phyloP scores from a whole-genome alignment of 2,797 vertebrate species.

The Sebastes itinus region DNA sequence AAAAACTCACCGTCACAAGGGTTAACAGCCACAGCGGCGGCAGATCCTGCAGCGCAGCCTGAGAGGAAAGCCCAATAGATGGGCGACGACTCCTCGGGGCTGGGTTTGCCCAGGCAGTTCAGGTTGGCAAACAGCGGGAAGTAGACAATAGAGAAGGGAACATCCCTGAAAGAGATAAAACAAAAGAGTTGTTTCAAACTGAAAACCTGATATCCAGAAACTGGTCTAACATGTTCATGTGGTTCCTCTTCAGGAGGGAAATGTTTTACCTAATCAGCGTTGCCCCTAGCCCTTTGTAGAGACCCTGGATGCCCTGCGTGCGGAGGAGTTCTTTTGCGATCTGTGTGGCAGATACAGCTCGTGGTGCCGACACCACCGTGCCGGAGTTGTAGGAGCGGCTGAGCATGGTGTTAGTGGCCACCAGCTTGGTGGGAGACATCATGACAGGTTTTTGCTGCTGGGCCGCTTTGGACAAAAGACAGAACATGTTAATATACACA shows the following conservation, averaged over 20 bases:
- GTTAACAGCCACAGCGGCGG: slow-evolving; percentile 86
- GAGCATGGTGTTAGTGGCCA: slow-evolving; percentile 75
- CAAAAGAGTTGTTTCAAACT: not conserved
- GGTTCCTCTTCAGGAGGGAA: not conserved
- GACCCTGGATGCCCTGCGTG: slow-evolving; percentile 83
- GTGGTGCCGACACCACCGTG: slow-evolving; percentile 52
- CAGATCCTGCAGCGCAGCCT: slow-evolving; percentile 84
- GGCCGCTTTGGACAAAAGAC: slow-evolving; percentile 65
- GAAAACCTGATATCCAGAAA: not conserved
- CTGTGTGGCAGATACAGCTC: slow-evolving; percentile 81
- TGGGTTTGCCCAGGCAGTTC: slow-evolving; percentile 80
- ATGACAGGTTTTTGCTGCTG: slow-evolving; percentile 82
- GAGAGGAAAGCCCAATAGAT: slow-evolving; percentile 88
- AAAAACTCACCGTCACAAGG: slow-evolving; percentile 84
- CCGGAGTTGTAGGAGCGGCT: slow-evolving; percentile 84
- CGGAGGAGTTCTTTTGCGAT: slow-evolving; percentile 84
- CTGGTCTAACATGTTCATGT: not conserved
- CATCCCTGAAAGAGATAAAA: slow-evolving; percentile 76
- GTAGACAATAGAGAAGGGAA: slow-evolving; percentile 87
- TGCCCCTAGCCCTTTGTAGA: slow-evolving; percentile 87
- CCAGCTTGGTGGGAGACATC: slow-evolving; percentile 77
- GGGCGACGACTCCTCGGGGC: slow-evolving; percentile 70
- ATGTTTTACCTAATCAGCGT: slow-evolving; percentile 84
- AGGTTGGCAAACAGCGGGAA: slow-evolving; percentile 88
- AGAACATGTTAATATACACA: not conserved